Conservation (phyloP, 2,888 invertebrate genomes). For the Tetragnatha montana region DNA sequence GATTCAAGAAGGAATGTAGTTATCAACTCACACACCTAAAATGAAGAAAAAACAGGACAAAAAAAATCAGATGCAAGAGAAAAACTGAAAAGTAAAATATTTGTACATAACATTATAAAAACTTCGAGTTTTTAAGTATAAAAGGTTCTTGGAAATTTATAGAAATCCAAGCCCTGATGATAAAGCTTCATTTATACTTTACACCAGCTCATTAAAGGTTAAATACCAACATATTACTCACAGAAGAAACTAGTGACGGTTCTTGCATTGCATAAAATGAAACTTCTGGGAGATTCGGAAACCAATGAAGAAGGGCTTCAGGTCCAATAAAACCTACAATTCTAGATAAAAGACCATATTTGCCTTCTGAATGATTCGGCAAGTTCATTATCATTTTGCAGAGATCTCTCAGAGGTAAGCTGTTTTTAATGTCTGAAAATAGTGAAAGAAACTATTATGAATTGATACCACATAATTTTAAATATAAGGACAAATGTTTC, state of each 20-base stretch:
- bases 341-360: too few species aligned
- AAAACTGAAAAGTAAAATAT: background rate
- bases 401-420: too few species aligned
- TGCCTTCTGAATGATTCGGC: too few species aligned
- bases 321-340: too few species aligned
- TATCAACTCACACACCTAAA: conserved; percentile 79
- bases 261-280: background rate
- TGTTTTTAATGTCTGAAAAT: too few species aligned
- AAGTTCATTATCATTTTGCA: too few species aligned
- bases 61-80: background rate
- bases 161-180: background rate
- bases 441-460: too few species aligned
- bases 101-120: background rate
- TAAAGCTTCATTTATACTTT: background rate
- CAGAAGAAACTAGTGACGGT: background rate
- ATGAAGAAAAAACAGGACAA: background rate
- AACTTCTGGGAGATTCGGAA: too few species aligned
- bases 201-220: background rate
- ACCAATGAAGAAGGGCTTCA: too few species aligned
- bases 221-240: background rate
- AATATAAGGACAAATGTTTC: too few species aligned
- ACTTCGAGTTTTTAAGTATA: background rate
- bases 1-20: conserved; percentile 79
- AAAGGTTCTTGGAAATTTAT: background rate
- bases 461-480: too few species aligned